Conservation (phyloP, 2,113 vertebrate genomes). For the Notothenia coriiceps region DNA sequence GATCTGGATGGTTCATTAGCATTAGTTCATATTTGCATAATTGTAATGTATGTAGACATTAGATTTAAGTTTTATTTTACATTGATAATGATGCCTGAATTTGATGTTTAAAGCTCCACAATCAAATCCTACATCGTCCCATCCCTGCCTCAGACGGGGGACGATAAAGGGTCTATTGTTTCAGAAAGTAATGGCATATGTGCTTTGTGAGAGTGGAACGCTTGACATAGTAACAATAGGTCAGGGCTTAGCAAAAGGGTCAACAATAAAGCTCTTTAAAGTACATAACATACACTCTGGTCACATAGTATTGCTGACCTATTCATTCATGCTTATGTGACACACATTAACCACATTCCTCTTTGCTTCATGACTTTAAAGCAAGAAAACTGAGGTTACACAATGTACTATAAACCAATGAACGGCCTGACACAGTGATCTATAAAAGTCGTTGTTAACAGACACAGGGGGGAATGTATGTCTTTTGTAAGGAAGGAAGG, state of each 20-base stretch:
- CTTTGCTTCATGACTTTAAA: constrained; percentile 13
- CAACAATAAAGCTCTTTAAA: not conserved
- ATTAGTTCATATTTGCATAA: not conserved
- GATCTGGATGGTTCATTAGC: not conserved
- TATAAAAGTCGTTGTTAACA: constrained; percentile 73
- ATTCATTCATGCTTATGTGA: not conserved
- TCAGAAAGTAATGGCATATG: not conserved
- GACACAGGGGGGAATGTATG: constrained; percentile 36
- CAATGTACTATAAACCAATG: constrained; percentile 19
- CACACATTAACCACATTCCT: constrained; percentile 12
- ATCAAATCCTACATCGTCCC: no score
- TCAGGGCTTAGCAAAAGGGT: not conserved
- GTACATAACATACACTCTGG: not conserved
- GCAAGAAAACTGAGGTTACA: constrained; percentile 22
- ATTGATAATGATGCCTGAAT: not conserved
- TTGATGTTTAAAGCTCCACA: no score
- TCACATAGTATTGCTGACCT: not conserved
- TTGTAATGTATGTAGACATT: no score
- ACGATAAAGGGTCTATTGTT: not conserved
- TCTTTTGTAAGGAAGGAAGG: constrained; percentile 47
- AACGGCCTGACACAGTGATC: constrained; percentile 44
- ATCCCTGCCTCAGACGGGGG: no score
- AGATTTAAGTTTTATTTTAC: not conserved
- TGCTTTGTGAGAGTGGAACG: not conserved
- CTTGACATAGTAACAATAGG: not conserved